Evolutionary conservation across 1,140 invertebrate genomes (phyloP).

Genomic region (Heliconius nattereri): DNA sequence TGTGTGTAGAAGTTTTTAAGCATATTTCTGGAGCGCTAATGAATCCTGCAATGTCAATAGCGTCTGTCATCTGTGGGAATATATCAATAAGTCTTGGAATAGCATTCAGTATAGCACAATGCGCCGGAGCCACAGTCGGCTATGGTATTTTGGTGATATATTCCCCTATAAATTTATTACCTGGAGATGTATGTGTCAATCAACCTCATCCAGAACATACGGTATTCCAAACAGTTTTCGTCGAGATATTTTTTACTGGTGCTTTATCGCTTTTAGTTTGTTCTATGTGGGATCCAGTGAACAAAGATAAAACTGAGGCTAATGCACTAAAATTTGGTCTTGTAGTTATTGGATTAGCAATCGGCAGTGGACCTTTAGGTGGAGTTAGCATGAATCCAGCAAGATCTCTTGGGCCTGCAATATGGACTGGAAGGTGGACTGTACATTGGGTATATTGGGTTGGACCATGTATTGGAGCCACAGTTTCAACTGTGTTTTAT

Average conservation of each 20-base stretch:
- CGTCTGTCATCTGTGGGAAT: constrained; percentile 82
- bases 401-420: constrained; percentile 88
- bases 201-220: constrained; percentile 76
- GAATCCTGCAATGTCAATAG: constrained; percentile 89
- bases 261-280: constrained; percentile 86
- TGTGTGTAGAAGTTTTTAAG: constrained; percentile 83
- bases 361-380: constrained; percentile 81
- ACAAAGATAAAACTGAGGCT: constrained; percentile 78
- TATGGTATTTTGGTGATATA: constrained; percentile 84
- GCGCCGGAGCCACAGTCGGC: constrained; percentile 85
- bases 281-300: constrained; percentile 82
- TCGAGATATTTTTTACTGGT: constrained; percentile 83
- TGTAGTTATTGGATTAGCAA: constrained; percentile 82
- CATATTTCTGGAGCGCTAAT: constrained; percentile 88
- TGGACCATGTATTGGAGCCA: constrained; percentile 84
- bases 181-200: constrained; percentile 83
- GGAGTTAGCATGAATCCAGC: constrained; percentile 92
- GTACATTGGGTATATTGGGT: constrained; percentile 91
- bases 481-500: constrained; percentile 83
- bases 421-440: constrained; percentile 86
- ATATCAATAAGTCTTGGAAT: constrained; percentile 83
- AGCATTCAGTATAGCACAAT: constrained; percentile 87
- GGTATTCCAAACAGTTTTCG: constrained; percentile 55
- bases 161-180: constrained; percentile 63
- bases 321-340: constrained; percentile 82